Base-by-base conservation (phyloP, 2,113 vertebrate species). In the Sialia sialis region DNA sequence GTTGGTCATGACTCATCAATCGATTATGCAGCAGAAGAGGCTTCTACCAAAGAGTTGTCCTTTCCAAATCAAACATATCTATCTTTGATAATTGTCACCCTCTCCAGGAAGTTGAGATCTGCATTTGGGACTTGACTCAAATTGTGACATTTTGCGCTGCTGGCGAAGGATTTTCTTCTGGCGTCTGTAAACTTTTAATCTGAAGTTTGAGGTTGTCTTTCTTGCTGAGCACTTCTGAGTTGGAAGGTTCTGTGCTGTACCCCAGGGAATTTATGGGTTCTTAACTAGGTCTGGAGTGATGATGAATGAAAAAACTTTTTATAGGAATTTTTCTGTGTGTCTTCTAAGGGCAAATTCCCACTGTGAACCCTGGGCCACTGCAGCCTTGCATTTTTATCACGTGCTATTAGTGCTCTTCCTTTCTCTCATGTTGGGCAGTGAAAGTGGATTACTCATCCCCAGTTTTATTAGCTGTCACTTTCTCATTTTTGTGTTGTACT, bases 1-100 rank as follows among this genome's bases (percentile, higher is more conserved):
- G 46, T 80, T 90, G 51, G 88, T n/a, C 46, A 4, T 96, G 96
- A 97, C 86, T 96, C 95, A 97, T 87, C 73, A 34, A 94, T 96
- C 54, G 95, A 91, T 93, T 91, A 62, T 89, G 41, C 84, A 95
- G 81, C 3, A 3, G 89, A 95, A 97, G 89, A 78, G 81, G 59
- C 55, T 79, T 72, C 69, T 51, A 87, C 81, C 91, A 27, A 55
- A 64, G 84, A 94, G 58, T 2, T 95, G 91, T 90, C 91, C 94
- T 96, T 97, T 97, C 91, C 91, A 89, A 94, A 94, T 89, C 93
- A 83, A 87, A 91, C 87, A 77, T 39, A 63, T 56, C 56, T 83
- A 83, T 93, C 89, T 94, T 51, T 17, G 78, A 87, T 95, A 94
- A 95, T 96, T 91, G 93, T 95, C 84, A 91, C 29, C 87, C 82